Evolutionary conservation across 2,888 invertebrate species (phyloP).

Genomic region (Epinotia brunnichana): DNA sequence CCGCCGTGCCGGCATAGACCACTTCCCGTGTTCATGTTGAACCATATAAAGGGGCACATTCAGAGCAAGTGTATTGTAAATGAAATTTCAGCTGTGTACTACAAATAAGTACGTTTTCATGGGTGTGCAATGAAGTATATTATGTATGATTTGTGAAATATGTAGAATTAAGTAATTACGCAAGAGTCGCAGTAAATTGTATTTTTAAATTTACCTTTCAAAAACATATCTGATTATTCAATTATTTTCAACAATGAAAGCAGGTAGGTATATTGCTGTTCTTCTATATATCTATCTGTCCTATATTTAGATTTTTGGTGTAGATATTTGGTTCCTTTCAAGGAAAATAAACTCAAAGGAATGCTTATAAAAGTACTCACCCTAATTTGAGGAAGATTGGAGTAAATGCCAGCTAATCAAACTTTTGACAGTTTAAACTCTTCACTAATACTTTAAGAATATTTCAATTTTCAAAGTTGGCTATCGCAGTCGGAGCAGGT

Average conservation of each 20-base stretch:
- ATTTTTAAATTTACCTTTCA: no score
- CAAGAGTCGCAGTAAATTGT: no score
- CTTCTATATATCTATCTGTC: no score
- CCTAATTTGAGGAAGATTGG: conserved; percentile 44
- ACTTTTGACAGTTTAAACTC: conserved; percentile 47
- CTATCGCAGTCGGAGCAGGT: conserved; percentile 48
- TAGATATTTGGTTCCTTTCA: background rate
- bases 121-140: no score
- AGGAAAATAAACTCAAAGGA: background rate
- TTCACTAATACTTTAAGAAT: conserved; percentile 49
- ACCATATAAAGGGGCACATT: no score
- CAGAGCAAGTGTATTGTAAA: no score
- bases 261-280: background rate
- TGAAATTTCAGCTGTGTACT: background rate
- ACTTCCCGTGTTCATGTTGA: no score
- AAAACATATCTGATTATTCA: no score
- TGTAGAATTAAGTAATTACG: no score
- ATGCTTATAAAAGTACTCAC: conserved; percentile 35
- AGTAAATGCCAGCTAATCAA: conserved; percentile 41
- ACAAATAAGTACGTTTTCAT: no score
- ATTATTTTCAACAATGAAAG: background rate
- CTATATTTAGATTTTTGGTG: background rate
- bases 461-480: conserved; percentile 46
- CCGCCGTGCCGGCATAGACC: no score
- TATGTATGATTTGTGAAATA: no score